Evolutionary conservation across 2,797 vertebrate genomes (phyloP).

Genomic region (Rallus crepitans): DNA sequence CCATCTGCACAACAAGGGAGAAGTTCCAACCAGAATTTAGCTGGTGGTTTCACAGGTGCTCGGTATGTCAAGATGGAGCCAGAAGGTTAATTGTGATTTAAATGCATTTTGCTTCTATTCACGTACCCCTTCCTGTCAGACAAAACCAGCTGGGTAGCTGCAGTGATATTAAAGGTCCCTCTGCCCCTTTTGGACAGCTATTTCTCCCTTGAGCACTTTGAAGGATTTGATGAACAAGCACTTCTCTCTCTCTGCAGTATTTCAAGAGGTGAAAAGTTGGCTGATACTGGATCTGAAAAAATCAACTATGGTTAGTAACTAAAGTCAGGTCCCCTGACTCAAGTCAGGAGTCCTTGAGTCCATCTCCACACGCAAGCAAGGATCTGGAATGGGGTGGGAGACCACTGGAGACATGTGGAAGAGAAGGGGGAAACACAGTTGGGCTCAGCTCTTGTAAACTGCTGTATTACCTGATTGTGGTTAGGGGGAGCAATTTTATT

Average conservation of each 20-base stretch:
- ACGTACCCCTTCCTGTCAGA: neutral
- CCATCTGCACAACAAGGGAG: neutral
- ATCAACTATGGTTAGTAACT: neutral
- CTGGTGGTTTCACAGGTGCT: neutral
- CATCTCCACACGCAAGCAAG: neutral
- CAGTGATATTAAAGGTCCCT: neutral
- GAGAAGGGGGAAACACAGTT: neutral
- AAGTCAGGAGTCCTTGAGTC: neutral
- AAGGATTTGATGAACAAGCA: neutral
- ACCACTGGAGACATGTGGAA: accelerated
- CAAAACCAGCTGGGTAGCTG: neutral
- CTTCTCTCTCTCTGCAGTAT: neutral
- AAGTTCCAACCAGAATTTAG: neutral
- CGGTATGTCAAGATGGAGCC: accelerated
- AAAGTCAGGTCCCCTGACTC: neutral
- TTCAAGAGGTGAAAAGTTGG: neutral
- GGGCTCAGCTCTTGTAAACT: neutral
- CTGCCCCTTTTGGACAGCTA: neutral
- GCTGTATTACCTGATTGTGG: neutral
- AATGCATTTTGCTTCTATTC: neutral
- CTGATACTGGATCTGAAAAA: neutral
- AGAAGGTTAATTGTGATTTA: neutral
- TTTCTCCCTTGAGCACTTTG: neutral
- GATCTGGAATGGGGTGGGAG: neutral
- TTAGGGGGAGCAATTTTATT: neutral